Evolutionary conservation across 2,888 invertebrate genomes (phyloP), one percentile per base, ranked within the genome.

Genomic region (Nysson spinosus): DNA sequence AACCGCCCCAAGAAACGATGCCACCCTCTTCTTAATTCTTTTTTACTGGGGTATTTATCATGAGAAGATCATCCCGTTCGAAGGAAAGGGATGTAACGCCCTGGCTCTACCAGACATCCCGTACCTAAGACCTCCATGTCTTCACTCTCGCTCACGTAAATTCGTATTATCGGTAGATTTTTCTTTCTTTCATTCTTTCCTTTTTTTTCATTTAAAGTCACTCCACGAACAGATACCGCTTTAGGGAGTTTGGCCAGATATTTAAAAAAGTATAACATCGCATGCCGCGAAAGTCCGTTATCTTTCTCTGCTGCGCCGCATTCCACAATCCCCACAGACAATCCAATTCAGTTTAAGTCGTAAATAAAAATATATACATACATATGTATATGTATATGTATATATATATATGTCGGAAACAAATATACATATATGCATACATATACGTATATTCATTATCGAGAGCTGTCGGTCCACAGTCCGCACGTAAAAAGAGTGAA

Each of bases 231-330:
- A 80, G 84, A 83, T 85, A 87, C 83, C 83, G 84, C 86, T 86
- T 86, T 82, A 86, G 87, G 87, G 87, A 86, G 85, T 86, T 72
- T 85, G 86, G 86, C 87, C 86, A 86, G 83, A 85, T 83, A 83
- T 78, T 75, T 72, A 74, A 57, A 75, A 76, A 70, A 78, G 69
- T 70, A 65, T 80, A 77, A 65, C 71, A 66, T 77, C 79, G 81
- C 82, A 81, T 75, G 70, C 70, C 78, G 78, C 82, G 81, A 70
- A 62, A 77, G 71, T 82, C 69, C 71, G 69, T 78, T 75, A n/a
- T n/a, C 67, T 52, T 56, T 67, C 73, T 73, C 68, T 64, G 65
- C 75, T 73, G 70, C 81, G 83, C 81, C 83, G 84, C 83, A 84
- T 83, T 84, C 83, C 83, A 83, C 84, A 84, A 84, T 83, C 81